Percentiles rank a stretch among this genome's conserved stretches.
Evolutionary conservation across 2,888 invertebrate species (phyloP).

Genomic region (Drosophila trichaetosa): DNA sequence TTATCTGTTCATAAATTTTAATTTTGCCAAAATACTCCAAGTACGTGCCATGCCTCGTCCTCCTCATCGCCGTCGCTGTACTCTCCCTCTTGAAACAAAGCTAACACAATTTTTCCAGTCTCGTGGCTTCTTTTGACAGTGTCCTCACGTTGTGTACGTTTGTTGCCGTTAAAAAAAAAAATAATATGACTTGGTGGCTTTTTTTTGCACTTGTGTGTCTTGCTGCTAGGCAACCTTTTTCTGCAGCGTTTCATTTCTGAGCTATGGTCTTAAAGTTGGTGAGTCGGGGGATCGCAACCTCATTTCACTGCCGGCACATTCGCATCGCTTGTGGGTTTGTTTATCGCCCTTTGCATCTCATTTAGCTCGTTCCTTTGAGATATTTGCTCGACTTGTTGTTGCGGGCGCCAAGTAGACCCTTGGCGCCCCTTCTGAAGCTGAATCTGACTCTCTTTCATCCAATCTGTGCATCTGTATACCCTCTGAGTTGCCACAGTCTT

Average conservation of each 20-base stretch:
- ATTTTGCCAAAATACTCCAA: slow-evolving; percentile 79
- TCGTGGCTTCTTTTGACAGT: slow-evolving; percentile 19
- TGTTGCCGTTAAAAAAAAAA: slow-evolving; percentile 55
- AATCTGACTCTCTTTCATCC: slow-evolving; percentile 13
- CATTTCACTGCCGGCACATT: slow-evolving; percentile 62
- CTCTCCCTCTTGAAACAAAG: slow-evolving; percentile 45
- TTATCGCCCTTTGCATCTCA: slow-evolving; percentile 81
- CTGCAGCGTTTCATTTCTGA: slow-evolving; percentile 44
- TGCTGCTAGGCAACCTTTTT: slow-evolving; percentile 44
- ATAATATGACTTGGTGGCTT: slow-evolving; percentile 70
- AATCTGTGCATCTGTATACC: slow-evolving; percentile 35
- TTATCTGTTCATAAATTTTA: slow-evolving; percentile 81
- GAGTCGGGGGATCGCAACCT: slow-evolving; percentile 62
- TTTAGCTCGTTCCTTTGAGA: slow-evolving; percentile 66
- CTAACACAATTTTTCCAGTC: slow-evolving; percentile 56
- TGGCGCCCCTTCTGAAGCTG: slow-evolving; percentile 5
- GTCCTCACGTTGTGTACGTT: slow-evolving; percentile 32
- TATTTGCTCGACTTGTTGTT: slow-evolving; percentile 32
- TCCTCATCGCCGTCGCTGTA: not conserved
- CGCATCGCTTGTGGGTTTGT: slow-evolving; percentile 65
- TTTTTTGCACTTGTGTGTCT: slow-evolving; percentile 33
- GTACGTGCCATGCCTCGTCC: slow-evolving; percentile 61
- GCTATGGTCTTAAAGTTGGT: slow-evolving; percentile 40
- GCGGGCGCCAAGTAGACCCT: slow-evolving; percentile 31
- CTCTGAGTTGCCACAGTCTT: slow-evolving; percentile 27